Conservation (phyloP, 2,797 vertebrate genomes). For the Eospalax fontanierii region DNA sequence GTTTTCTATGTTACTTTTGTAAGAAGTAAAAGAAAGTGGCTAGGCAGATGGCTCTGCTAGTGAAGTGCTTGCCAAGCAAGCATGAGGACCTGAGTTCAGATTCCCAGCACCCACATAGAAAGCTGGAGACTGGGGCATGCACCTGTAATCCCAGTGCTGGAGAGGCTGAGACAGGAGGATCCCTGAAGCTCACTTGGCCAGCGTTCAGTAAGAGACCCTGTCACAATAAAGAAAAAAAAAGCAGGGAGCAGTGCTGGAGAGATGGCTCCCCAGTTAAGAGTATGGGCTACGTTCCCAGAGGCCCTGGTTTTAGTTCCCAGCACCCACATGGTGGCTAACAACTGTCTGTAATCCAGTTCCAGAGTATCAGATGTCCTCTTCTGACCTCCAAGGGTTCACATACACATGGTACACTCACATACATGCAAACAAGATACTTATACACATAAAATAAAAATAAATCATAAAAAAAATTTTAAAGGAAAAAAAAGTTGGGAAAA, state of each 20-base stretch:
- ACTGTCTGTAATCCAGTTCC: too few species aligned
- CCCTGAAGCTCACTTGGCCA: neutral
- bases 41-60: neutral
- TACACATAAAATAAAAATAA: too few species aligned
- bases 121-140: neutral
- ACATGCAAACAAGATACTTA: too few species aligned
- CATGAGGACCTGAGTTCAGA: neutral
- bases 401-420: too few species aligned
- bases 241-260: too few species aligned
- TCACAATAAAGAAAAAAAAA: neutral
- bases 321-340: too few species aligned
- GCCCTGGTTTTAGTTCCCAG: too few species aligned
- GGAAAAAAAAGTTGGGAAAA: neutral
- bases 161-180: neutral
- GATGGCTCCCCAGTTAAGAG: too few species aligned
- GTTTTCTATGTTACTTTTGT: slow-evolving; percentile 35
- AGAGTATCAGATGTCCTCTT: too few species aligned
- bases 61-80: neutral
- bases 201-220: neutral
- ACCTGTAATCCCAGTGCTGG: neutral
- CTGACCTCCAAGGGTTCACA: too few species aligned
- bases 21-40: slow-evolving; percentile 2
- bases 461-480: too few species aligned
- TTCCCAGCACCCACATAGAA: neutral
- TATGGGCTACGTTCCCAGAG: too few species aligned